These are phyloP conservation scores for Zhengitettix transpicula DNA, from an alignment of 2,888 invertebrate species.

Conservation along the genomic window DNA sequence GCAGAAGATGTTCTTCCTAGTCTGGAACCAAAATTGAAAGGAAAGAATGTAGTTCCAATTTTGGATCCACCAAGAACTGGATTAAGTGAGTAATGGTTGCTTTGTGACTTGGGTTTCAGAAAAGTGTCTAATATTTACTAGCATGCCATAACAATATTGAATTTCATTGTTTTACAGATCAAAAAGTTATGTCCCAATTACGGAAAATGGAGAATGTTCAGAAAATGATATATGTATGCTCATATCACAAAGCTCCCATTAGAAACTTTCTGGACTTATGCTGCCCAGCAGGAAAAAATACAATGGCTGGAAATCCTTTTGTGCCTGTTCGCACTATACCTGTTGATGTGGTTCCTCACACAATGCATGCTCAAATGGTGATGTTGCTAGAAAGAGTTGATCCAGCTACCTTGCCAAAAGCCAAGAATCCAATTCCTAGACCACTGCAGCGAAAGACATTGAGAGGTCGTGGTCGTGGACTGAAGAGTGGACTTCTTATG, in stretches of 20 bases:
- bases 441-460: conserved; percentile 3
- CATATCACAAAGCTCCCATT: conserved; percentile 32
- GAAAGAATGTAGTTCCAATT: conserved; percentile 30
- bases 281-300: conserved; percentile 19
- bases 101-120: not conserved
- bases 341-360: conserved; percentile 44
- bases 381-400: conserved; percentile 27
- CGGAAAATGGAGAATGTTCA: conserved; percentile 28
- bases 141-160: not conserved
- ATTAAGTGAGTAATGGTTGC: conserved; percentile 20
- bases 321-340: conserved; percentile 32
- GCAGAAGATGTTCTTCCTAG: conserved; percentile 35
- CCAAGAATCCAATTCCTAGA: conserved; percentile 14
- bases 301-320: conserved; percentile 35
- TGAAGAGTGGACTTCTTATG: not conserved
- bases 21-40: conserved; percentile 19
- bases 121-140: not conserved
- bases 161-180: conserved; percentile 16
- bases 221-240: conserved; percentile 38
- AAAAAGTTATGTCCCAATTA: conserved; percentile 26
- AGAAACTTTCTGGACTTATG: conserved; percentile 34
- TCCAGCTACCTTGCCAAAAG: conserved; percentile 14
- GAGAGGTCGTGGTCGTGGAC: conserved; percentile 4
- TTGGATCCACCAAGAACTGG: conserved; percentile 46
- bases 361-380: conserved; percentile 39